These are phyloP conservation scores for Tipula confusa DNA, from an alignment of 2,888 invertebrate species.

Conservation along the genomic window DNA sequence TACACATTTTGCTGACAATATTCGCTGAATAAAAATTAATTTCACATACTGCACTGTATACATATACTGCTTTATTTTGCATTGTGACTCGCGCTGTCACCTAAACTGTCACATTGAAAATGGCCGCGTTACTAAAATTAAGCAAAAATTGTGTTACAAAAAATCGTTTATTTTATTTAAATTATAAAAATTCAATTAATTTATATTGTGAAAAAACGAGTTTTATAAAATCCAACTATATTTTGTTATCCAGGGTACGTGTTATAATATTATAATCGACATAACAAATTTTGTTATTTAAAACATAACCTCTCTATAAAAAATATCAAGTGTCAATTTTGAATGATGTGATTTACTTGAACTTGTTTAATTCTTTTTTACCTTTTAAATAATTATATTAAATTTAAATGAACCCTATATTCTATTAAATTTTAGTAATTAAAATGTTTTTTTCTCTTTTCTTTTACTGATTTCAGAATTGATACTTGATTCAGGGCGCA, in stretches of 20 bases:
- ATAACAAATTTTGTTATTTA: neutral
- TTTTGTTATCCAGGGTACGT: neutral
- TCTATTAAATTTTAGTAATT: neutral
- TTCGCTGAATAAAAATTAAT: too few species aligned
- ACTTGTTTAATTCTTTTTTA: neutral
- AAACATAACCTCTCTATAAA: conserved; percentile 7
- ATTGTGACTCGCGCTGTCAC: neutral
- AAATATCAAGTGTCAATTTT: conserved; percentile 25
- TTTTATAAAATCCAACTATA: neutral
- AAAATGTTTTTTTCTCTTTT: neutral
- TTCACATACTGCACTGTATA: neutral
- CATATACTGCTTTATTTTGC: neutral
- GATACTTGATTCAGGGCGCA: conserved; percentile 15
- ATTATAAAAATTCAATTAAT: neutral
- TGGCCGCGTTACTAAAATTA: neutral
- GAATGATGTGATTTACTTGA: neutral
- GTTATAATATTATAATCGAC: neutral
- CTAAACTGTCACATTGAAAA: neutral
- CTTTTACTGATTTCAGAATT: conserved; percentile 30
- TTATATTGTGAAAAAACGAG: neutral
- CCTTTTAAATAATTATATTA: neutral
- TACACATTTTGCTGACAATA: too few species aligned
- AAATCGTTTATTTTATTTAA: neutral
- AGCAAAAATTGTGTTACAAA: neutral
- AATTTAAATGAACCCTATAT: neutral